Evolutionary conservation across 2,113 vertebrate species (phyloP).

Genomic region (Prunella himalayana): DNA sequence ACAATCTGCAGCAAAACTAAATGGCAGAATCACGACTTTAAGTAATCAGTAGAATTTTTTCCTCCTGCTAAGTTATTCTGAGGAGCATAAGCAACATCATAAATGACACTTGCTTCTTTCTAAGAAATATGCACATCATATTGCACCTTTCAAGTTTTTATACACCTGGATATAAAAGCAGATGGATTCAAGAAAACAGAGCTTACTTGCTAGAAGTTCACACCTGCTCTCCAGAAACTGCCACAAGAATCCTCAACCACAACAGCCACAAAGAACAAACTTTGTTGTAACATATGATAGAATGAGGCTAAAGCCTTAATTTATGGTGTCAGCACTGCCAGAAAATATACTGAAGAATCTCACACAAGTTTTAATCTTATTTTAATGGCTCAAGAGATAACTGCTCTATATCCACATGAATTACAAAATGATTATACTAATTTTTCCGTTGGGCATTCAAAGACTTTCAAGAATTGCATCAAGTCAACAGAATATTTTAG

Average conservation of each 20-base stretch:
- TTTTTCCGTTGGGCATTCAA: not conserved
- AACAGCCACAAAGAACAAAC: not conserved
- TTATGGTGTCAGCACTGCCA: not conserved
- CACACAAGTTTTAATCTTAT: not conserved
- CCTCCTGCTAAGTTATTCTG: not conserved
- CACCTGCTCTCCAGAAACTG: constrained; percentile 19
- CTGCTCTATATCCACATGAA: not conserved
- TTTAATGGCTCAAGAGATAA: not conserved
- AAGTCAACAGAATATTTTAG: not conserved
- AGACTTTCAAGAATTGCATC: not conserved
- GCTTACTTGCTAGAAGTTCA: not conserved
- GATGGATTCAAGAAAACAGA: not conserved
- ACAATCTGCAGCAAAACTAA: constrained; percentile 15
- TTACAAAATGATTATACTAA: not conserved
- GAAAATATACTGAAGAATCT: not conserved
- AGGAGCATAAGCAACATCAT: not conserved
- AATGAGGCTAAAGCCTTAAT: not conserved
- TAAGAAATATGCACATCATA: not conserved
- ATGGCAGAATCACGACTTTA: not conserved
- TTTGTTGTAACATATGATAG: not conserved
- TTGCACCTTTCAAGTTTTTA: not conserved
- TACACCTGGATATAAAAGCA: not conserved
- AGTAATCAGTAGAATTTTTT: not conserved
- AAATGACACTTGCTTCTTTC: not conserved
- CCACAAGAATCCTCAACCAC: not conserved